phyloP scores from a whole-genome alignment of 2,113 vertebrate genomes.

The Dromaius novaehollandiae region DNA sequence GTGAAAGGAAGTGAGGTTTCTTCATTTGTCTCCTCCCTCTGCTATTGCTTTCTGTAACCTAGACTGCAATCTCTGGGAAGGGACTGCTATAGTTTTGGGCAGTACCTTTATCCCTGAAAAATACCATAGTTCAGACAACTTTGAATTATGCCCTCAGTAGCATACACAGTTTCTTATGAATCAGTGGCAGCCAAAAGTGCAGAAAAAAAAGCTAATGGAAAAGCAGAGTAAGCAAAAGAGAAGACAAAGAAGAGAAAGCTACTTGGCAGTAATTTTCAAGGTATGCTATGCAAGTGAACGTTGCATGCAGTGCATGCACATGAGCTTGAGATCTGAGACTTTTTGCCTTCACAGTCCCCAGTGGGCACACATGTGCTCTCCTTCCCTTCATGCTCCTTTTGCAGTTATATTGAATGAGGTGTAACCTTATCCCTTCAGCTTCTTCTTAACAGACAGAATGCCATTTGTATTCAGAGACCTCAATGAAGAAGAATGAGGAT shows the following conservation, averaged over 20 bases:
- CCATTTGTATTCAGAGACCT: not conserved
- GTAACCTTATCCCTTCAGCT: not conserved
- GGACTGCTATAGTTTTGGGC: not conserved
- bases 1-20: not conserved
- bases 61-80: not conserved
- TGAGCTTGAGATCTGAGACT: not conserved
- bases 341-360: not conserved
- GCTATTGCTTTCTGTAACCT: not conserved
- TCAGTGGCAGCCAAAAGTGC: not conserved
- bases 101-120: not conserved
- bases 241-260: not conserved
- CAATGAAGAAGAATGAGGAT: not conserved
- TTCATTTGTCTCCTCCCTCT: not conserved
- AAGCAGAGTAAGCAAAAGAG: not conserved
- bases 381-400: not conserved
- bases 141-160: not conserved
- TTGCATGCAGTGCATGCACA: not conserved
- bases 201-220: not conserved
- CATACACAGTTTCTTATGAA: not conserved
- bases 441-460: not conserved
- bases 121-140: not conserved
- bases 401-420: not conserved
- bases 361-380: not conserved
- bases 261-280: not conserved
- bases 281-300: rapidly evolving